A percentile compares a stretch with the other conserved stretches of the same genome.
These are phyloP conservation scores for Eumeta japonica DNA, from an alignment of 1,140 invertebrate genomes.

Conservation along the genomic window DNA sequence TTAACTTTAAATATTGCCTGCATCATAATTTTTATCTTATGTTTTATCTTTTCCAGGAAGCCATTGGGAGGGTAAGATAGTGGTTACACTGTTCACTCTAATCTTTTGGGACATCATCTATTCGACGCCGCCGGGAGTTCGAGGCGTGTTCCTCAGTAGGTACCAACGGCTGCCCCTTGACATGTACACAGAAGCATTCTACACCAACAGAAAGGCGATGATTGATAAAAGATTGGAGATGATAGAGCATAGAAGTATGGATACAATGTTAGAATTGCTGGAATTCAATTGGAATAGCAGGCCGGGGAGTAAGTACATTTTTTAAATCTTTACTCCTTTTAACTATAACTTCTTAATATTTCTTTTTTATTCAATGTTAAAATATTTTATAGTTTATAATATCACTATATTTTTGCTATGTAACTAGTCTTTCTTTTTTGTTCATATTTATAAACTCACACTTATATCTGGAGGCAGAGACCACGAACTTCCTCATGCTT, in stretches of 20 bases:
- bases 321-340: too few species aligned
- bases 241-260: constrained; percentile 35
- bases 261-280: constrained; percentile 42
- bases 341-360: not conserved
- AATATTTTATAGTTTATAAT: too few species aligned
- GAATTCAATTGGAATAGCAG: constrained; percentile 35
- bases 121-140: constrained; percentile 41
- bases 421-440: too few species aligned
- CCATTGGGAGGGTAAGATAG: constrained; percentile 71
- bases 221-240: constrained; percentile 60
- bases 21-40: constrained; percentile 1
- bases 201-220: constrained; percentile 56
- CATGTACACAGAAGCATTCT: constrained; percentile 65
- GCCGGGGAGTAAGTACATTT: constrained; percentile 35
- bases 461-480: too few species aligned
- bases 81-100: constrained; percentile 65
- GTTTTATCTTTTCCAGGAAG: constrained; percentile 25
- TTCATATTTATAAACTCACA: too few species aligned
- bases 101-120: constrained; percentile 80
- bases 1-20: not conserved
- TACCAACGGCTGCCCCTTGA: constrained; percentile 72
- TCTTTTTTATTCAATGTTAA: too few species aligned
- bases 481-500: too few species aligned
- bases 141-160: constrained; percentile 64
- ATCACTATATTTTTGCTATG: too few species aligned